phyloP scores from a whole-genome alignment of 2,113 vertebrate species.

The Capreolus pygargus region DNA sequence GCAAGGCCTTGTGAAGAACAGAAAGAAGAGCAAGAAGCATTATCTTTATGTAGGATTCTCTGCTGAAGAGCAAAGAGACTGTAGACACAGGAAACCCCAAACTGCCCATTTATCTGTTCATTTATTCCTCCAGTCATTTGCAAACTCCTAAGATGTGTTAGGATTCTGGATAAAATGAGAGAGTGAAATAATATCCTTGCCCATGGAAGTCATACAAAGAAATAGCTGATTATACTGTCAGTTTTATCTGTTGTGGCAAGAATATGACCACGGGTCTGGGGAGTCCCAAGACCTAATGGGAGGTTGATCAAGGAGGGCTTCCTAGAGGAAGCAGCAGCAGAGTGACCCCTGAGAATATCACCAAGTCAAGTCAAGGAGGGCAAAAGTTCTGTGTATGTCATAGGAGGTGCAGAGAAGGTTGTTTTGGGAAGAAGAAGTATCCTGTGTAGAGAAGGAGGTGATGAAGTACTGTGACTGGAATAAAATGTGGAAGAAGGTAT shows the following conservation, averaged over 20 bases:
- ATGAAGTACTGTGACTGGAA: neutral
- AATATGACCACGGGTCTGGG: accelerated
- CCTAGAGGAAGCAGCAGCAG: neutral
- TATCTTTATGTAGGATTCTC: neutral
- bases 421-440: neutral
- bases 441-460: neutral
- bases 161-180: neutral
- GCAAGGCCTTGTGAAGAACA: neutral
- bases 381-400: neutral
- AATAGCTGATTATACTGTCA: too few relatives aligned
- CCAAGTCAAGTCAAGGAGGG: neutral
- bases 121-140: neutral
- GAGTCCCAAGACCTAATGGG: too few relatives aligned
- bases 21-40: neutral
- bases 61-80: neutral
- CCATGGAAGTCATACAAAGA: neutral
- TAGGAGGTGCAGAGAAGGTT: neutral
- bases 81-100: neutral
- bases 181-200: neutral
- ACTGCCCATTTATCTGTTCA: neutral
- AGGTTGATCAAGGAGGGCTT: neutral
- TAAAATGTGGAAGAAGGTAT: neutral
- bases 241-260: too few relatives aligned
- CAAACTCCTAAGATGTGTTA: neutral
- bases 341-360: neutral